These are phyloP conservation scores for Hydrocynus forskahlii DNA, from an alignment of 2,797 vertebrate species.

Conservation along the genomic window DNA sequence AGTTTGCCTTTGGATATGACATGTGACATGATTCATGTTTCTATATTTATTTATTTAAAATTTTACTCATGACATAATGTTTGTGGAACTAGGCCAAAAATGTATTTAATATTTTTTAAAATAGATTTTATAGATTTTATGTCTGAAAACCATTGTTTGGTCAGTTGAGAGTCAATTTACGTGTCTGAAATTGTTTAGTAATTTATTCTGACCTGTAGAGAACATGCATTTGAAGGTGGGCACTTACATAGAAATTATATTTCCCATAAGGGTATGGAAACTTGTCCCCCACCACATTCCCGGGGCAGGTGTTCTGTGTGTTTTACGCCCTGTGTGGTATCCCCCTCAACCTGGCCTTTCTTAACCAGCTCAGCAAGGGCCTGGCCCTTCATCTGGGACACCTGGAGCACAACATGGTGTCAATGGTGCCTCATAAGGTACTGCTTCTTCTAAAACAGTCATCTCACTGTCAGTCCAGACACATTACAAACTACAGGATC, in stretches of 20 bases:
- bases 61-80: too few species aligned
- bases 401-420: constrained; percentile 79
- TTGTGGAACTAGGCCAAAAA: too few species aligned
- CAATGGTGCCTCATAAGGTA: constrained; percentile 72
- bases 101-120: too few species aligned
- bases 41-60: too few species aligned
- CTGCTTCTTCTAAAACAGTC: constrained; percentile 24
- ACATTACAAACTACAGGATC: too few species aligned
- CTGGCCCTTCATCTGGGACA: constrained; percentile 80
- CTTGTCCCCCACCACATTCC: constrained; percentile 87
- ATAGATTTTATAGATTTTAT: too few species aligned
- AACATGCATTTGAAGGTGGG: neutral
- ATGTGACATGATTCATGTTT: too few species aligned
- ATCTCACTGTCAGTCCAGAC: too few species aligned
- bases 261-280: constrained; percentile 86
- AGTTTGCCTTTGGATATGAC: too few species aligned
- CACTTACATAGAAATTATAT: neutral
- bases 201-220: neutral
- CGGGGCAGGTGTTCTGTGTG: constrained; percentile 91
- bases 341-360: constrained; percentile 88
- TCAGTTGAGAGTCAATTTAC: too few species aligned
- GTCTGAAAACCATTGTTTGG: too few species aligned
- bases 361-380: constrained; percentile 87
- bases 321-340: constrained; percentile 92
- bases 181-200: neutral